Conservation (phyloP, 2,888 invertebrate species). For the Auanema sp. region DNA sequence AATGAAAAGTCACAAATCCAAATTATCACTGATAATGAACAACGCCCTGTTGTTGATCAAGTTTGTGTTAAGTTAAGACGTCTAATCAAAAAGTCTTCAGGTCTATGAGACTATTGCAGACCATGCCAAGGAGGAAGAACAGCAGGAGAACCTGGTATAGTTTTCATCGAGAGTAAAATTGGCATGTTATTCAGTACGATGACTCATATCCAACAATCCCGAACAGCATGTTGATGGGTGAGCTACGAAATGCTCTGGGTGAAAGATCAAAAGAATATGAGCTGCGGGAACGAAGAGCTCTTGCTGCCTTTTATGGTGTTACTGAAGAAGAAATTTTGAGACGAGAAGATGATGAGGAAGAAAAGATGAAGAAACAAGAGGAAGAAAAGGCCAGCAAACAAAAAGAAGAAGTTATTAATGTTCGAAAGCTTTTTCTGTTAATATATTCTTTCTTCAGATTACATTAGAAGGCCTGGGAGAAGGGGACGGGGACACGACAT, state of each 20-base stretch:
- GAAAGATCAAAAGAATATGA: conserved; percentile 16
- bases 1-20: not conserved
- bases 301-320: conserved; percentile 20
- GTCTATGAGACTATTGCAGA: conserved; percentile 15
- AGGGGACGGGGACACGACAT: too few relatives aligned
- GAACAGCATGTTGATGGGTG: conserved; percentile 10
- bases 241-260: conserved; percentile 9
- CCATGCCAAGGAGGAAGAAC: not conserved
- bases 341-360: conserved; percentile 8
- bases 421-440: too few relatives aligned
- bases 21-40: conserved; percentile 3
- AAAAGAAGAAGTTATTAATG: too few relatives aligned
- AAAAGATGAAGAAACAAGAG: conserved; percentile 7
- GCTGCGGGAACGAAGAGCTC: conserved; percentile 14
- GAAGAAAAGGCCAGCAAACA: not conserved
- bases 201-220: too few relatives aligned
- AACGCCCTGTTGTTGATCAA: conserved; percentile 2
- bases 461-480: too few relatives aligned
- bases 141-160: conserved; percentile 2
- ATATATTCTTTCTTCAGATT: too few relatives aligned
- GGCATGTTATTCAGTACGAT: too few relatives aligned
- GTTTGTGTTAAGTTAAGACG: not conserved
- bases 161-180: too few relatives aligned
- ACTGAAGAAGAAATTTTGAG: conserved; percentile 14
- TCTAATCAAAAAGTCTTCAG: not conserved